A percentile compares a stretch with the other conserved stretches of the same genome.
These are phyloP conservation scores for Enteromius paludinosus DNA, from an alignment of 2,797 vertebrate genomes.

Conservation along the genomic window DNA sequence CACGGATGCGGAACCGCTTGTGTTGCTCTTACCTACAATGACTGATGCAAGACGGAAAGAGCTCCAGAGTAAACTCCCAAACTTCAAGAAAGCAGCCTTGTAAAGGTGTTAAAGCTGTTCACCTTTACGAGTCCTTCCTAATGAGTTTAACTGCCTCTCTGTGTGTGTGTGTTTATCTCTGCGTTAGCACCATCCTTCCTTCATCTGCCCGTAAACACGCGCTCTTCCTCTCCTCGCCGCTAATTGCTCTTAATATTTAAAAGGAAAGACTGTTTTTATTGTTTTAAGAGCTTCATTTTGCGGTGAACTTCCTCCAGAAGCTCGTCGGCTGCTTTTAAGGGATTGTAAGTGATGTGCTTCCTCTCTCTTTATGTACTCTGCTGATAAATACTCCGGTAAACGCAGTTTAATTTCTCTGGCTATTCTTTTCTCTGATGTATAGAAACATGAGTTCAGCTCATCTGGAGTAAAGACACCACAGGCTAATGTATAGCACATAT, in stretches of 20 bases:
- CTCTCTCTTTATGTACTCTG: background rate
- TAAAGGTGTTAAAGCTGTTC: background rate
- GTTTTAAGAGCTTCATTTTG: conserved; percentile 32
- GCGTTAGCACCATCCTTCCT: conserved; percentile 48
- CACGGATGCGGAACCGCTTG: conserved; percentile 68
- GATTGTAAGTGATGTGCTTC: conserved; percentile 1
- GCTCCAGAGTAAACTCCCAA: conserved; percentile 67
- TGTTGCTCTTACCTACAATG: conserved; percentile 55
- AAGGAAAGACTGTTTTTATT: conserved; percentile 38
- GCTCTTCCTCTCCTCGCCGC: conserved; percentile 65
- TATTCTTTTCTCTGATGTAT: conserved; percentile 52
- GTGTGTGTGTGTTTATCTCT: conserved; percentile 13
- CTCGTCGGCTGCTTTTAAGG: background rate
- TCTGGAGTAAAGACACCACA: background rate
- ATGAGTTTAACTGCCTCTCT: conserved; percentile 33
- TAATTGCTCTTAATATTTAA: conserved; percentile 70
- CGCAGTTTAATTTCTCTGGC: conserved; percentile 50
- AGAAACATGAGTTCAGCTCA: background rate
- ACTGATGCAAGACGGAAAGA: conserved; percentile 58
- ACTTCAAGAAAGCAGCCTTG: background rate
- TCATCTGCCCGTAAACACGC: conserved; percentile 66
- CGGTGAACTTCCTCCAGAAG: background rate
- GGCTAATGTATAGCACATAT: background rate
- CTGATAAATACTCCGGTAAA: conserved; percentile 25
- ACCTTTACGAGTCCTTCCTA: conserved; percentile 37